Conservation (phyloP, 2,888 invertebrate genomes). For the Helicoverpa assulta region DNA sequence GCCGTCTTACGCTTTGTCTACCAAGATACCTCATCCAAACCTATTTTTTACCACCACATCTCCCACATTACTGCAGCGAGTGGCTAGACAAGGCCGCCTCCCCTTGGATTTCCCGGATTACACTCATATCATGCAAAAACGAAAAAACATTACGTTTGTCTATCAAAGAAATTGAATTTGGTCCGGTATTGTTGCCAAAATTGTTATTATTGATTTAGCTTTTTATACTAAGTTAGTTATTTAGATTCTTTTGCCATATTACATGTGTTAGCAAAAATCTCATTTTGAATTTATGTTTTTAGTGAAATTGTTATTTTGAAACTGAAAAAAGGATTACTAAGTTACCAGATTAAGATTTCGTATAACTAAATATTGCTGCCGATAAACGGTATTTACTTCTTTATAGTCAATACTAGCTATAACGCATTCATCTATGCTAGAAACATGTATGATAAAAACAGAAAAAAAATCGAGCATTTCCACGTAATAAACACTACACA, state of each 20-base stretch:
- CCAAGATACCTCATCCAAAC: conserved; percentile 47
- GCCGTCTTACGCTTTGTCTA: too few species aligned
- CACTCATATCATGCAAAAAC: conserved; percentile 61
- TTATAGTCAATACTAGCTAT: too few species aligned
- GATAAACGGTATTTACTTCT: too few species aligned
- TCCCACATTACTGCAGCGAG: conserved; percentile 54
- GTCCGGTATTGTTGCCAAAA: conserved; percentile 14
- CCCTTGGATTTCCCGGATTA: conserved; percentile 69
- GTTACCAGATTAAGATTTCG: too few species aligned
- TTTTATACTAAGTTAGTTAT: background rate
- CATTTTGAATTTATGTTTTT: too few species aligned
- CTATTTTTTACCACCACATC: conserved; percentile 16
- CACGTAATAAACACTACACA: conserved; percentile 58
- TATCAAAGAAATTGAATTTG: conserved; percentile 63
- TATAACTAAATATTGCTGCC: too few species aligned
- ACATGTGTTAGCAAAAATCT: too few species aligned
- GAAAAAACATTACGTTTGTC: conserved; percentile 55
- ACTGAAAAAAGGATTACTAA: too few species aligned
- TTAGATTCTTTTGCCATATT: too few species aligned
- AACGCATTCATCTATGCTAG: too few species aligned
- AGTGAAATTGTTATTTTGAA: too few species aligned
- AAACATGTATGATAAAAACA: background rate
- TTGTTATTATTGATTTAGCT: conserved; percentile 14
- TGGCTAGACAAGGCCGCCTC: conserved; percentile 64
- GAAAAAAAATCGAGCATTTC: conserved; percentile 47